A percentile compares a stretch with the other conserved stretches of the same genome.
Conservation (phyloP, 2,888 invertebrate species). For the Stramonita haemastoma region DNA sequence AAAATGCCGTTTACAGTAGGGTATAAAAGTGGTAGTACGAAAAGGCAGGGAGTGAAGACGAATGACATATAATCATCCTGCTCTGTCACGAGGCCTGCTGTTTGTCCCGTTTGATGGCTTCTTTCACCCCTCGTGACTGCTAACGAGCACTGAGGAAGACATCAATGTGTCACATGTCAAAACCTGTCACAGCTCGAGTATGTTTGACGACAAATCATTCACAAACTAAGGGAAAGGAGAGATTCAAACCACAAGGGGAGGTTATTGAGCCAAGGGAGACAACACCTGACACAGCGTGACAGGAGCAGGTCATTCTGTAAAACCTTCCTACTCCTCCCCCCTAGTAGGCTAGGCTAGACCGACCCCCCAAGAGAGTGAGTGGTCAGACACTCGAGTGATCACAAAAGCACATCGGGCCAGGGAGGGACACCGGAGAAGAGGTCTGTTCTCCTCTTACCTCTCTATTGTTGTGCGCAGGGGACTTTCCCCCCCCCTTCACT, state of each 20-base stretch:
- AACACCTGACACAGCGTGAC: conserved; percentile 23
- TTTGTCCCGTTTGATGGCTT: neutral
- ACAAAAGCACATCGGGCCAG: conserved; percentile 27
- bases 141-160: neutral
- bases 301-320: conserved; percentile 22
- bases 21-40: too few species aligned
- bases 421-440: neutral
- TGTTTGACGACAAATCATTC: conserved; percentile 23
- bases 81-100: neutral
- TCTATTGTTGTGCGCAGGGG: neutral
- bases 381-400: conserved; percentile 18
- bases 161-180: conserved; percentile 33
- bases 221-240: neutral
- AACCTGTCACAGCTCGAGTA: neutral
- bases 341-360: neutral
- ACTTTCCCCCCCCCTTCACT: neutral
- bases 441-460: conserved; percentile 20
- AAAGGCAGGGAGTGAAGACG: neutral
- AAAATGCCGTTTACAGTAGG: too few species aligned
- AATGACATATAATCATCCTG: neutral
- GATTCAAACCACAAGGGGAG: neutral
- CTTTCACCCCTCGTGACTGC: neutral
- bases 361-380: neutral
- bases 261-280: conserved; percentile 29
- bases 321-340: neutral